Conservation (phyloP, 2,797 vertebrate species). For the Hydrocynus forskahlii region DNA sequence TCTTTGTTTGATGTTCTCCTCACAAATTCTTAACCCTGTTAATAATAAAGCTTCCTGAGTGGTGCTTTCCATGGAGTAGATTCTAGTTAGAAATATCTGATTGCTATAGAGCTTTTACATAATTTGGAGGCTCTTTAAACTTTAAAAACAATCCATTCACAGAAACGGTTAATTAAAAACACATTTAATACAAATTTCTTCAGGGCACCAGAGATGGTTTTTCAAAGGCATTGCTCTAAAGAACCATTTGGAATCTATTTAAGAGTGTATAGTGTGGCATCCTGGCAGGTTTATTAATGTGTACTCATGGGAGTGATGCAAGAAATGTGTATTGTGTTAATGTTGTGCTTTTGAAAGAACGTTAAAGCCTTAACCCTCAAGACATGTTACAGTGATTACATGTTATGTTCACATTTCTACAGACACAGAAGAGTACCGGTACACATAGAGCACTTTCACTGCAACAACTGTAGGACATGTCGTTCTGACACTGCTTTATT, state of each 20-base stretch:
- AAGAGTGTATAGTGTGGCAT: neutral
- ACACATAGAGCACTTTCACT: neutral
- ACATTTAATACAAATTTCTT: too few relatives aligned
- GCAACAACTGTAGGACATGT: neutral
- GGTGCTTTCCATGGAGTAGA: neutral
- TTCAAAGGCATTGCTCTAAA: neutral
- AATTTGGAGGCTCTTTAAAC: too few relatives aligned
- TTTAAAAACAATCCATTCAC: too few relatives aligned
- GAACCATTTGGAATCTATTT: neutral
- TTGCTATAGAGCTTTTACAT: too few relatives aligned
- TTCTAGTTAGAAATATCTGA: too few relatives aligned
- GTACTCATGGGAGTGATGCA: conserved; percentile 8
- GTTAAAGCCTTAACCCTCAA: neutral
- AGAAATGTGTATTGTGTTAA: conserved; percentile 7
- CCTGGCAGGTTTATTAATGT: neutral
- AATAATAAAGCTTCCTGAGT: neutral
- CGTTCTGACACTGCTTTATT: conserved; percentile 21
- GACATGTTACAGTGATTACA: neutral
- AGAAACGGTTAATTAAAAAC: too few relatives aligned
- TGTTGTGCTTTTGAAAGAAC: conserved; percentile 3
- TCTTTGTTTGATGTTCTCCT: neutral
- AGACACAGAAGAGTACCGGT: neutral
- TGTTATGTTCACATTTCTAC: neutral
- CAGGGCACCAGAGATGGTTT: neutral
- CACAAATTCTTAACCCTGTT: neutral